phyloP scores from a whole-genome alignment of 2,797 vertebrate genomes.

The Myoxocephalus aenaeus region DNA sequence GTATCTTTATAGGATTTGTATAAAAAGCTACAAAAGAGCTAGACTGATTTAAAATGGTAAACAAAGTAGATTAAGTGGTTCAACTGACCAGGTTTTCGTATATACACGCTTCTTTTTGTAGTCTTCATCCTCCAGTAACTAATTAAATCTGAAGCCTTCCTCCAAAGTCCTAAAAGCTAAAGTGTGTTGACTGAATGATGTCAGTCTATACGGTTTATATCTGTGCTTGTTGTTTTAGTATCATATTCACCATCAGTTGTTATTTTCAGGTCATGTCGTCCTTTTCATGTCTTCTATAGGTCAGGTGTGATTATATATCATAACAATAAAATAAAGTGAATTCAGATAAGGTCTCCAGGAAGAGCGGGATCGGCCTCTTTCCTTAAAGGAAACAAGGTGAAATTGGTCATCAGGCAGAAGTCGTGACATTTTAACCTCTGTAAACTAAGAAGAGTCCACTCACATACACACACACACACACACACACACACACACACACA shows the following conservation, averaged over 20 bases:
- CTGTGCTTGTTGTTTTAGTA: constrained; percentile 49
- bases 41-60: not conserved
- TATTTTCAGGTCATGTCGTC: constrained; percentile 53
- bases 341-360: constrained; percentile 59
- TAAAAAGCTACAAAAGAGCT: constrained; percentile 3
- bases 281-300: constrained; percentile 55
- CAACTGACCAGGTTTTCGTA: not conserved
- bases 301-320: constrained; percentile 45
- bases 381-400: constrained; percentile 60
- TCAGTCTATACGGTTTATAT: constrained; percentile 36
- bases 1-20: constrained; percentile 19
- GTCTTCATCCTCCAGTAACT: not conserved
- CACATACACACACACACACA: constrained; percentile 28
- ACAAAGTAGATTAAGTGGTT: not conserved
- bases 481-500: too few species aligned
- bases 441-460: constrained; percentile 47
- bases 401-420: constrained; percentile 59
- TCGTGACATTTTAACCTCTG: constrained; percentile 65
- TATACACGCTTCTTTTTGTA: not conserved
- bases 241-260: constrained; percentile 43
- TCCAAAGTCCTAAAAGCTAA: constrained; percentile 19
- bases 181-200: constrained; percentile 43
- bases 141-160: constrained; percentile 16
- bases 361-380: constrained; percentile 43
- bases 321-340: constrained; percentile 41